Evolutionary conservation across 2,888 invertebrate species (phyloP).

Genomic region (Formica aserva): DNA sequence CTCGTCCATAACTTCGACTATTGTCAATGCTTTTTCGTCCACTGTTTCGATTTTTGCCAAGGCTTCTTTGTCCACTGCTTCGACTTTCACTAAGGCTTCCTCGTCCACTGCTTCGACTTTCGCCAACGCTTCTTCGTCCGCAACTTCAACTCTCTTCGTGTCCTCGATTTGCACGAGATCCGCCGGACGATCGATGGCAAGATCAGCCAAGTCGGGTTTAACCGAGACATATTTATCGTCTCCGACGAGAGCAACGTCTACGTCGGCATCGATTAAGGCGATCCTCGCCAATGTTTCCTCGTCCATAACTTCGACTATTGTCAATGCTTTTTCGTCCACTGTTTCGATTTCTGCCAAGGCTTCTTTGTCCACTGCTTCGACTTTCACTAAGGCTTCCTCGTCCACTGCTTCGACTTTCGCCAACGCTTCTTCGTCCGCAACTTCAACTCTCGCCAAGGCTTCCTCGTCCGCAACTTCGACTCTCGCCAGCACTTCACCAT

Average conservation of each 20-base stretch:
- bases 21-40: conserved; percentile 42
- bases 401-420: conserved; percentile 41
- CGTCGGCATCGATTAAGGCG: background rate
- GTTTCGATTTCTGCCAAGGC: conserved; percentile 14
- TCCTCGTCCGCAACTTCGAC: conserved; percentile 32
- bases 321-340: conserved; percentile 39
- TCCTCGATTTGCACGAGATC: conserved; percentile 38
- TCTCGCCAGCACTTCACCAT: background rate
- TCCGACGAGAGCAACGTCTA: background rate
- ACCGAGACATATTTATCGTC: conserved; percentile 35
- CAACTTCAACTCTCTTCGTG: background rate
- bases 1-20: conserved; percentile 39
- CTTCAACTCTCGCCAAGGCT: conserved; percentile 12
- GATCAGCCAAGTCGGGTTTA: conserved; percentile 33
- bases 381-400: conserved; percentile 25
- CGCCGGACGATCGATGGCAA: background rate
- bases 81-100: background rate
- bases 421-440: conserved; percentile 38
- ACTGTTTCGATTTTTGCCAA: conserved; percentile 15
- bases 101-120: conserved; percentile 20
- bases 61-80: conserved; percentile 17
- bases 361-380: conserved; percentile 26
- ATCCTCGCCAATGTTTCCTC: conserved; percentile 32
- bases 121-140: no score
- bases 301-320: conserved; percentile 31